Percentiles rank a stretch among this genome's conserved stretches.
phyloP scores from a whole-genome alignment of 2,113 vertebrate species.

The Nycticryphes semicollaris region DNA sequence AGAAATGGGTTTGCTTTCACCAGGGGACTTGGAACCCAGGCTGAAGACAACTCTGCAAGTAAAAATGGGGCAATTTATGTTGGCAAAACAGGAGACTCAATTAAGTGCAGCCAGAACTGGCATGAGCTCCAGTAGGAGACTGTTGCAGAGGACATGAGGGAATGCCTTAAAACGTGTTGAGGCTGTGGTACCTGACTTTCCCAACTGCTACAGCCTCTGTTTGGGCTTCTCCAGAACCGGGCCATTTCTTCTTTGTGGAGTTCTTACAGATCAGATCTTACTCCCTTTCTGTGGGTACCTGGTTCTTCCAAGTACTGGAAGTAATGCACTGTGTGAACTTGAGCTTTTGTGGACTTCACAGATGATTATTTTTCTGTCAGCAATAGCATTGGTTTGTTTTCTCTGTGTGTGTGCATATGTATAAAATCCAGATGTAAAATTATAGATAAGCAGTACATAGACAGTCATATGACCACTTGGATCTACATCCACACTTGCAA shows the following conservation, averaged over 20 bases:
- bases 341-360: neutral
- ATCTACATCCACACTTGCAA: neutral
- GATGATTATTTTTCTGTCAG: neutral
- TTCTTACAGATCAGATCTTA: neutral
- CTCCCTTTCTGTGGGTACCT: neutral
- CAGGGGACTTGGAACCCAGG: neutral
- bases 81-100: neutral
- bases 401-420: neutral
- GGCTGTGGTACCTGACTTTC: neutral
- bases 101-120: neutral
- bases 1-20: neutral
- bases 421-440: neutral
- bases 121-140: neutral
- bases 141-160: neutral
- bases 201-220: neutral
- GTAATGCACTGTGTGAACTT: neutral
- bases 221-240: neutral
- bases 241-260: neutral
- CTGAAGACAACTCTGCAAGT: neutral
- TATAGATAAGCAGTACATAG: neutral
- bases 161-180: neutral
- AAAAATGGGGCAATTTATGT: neutral
- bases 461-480: neutral
- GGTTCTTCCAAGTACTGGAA: neutral
- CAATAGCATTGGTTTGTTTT: neutral